Conservation (phyloP, 2,888 invertebrate species). For the Thymelicus lineola region DNA sequence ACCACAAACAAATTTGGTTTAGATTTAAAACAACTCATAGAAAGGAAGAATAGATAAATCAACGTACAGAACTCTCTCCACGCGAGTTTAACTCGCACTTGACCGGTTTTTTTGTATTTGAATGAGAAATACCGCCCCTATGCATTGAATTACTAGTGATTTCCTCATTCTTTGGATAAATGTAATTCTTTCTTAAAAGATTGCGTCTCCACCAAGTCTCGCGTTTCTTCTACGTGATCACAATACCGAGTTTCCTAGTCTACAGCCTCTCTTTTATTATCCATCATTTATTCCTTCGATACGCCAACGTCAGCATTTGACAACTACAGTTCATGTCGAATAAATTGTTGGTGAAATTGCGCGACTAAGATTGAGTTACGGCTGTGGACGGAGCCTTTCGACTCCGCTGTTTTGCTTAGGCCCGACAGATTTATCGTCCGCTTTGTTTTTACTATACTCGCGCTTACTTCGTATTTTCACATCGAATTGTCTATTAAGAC, state of each 20-base stretch:
- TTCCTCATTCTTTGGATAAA: slow-evolving; percentile 77
- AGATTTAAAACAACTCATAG: too few species aligned
- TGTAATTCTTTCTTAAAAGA: slow-evolving; percentile 81
- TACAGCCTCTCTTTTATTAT: slow-evolving; percentile 71
- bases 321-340: slow-evolving; percentile 81
- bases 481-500: slow-evolving; percentile 49
- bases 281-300: slow-evolving; percentile 80
- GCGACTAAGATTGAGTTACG: slow-evolving; percentile 76
- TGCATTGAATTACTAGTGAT: slow-evolving; percentile 80
- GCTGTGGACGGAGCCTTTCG: slow-evolving; percentile 69
- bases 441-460: slow-evolving; percentile 66
- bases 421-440: slow-evolving; percentile 70
- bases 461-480: slow-evolving; percentile 46
- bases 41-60: too few species aligned
- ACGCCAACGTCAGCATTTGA: slow-evolving; percentile 80
- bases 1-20: too few species aligned
- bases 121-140: slow-evolving; percentile 62
- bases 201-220: slow-evolving; percentile 73
- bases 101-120: slow-evolving; percentile 46
- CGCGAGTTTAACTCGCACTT: slow-evolving; percentile 14
- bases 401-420: slow-evolving; percentile 63
- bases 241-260: slow-evolving; percentile 73
- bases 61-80: too few species aligned
- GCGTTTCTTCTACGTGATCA: slow-evolving; percentile 73
- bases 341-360: slow-evolving; percentile 80